Percentiles rank a stretch among this genome's conserved stretches.
These are phyloP conservation scores for Larimichthys polyactis DNA, from an alignment of 2,113 vertebrate species.

Conservation along the genomic window DNA sequence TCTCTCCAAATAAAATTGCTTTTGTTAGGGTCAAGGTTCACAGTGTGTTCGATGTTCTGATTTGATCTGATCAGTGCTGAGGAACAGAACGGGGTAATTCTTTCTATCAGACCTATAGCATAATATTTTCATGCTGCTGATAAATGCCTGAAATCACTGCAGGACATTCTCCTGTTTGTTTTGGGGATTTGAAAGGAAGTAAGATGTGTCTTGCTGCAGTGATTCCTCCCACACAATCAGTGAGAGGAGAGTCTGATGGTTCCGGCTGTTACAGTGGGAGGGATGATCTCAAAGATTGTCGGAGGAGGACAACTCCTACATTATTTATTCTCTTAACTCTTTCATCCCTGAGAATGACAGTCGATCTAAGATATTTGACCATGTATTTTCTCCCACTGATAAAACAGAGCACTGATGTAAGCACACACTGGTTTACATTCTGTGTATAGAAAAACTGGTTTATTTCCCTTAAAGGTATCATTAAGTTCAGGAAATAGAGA, in stretches of 20 bases:
- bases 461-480: background rate
- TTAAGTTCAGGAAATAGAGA: background rate
- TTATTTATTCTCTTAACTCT: constrained; percentile 14
- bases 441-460: background rate
- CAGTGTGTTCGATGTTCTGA: constrained; percentile 63
- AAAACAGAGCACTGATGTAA: background rate
- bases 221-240: constrained; percentile 34
- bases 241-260: constrained; percentile 8
- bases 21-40: constrained; percentile 74
- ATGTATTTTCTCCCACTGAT: background rate
- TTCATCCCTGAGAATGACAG: background rate
- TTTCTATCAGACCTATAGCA: constrained; percentile 48
- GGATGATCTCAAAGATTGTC: constrained; percentile 16
- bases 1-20: constrained; percentile 76
- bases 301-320: constrained; percentile 9
- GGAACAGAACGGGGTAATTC: constrained; percentile 67
- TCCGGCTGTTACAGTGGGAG: constrained; percentile 19
- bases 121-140: constrained; percentile 30
- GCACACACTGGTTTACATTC: background rate
- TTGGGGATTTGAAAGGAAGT: constrained; percentile 52
- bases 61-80: constrained; percentile 71
- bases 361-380: background rate
- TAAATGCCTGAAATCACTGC: constrained; percentile 24
- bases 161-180: constrained; percentile 61
- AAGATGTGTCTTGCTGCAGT: constrained; percentile 43